Conservation (phyloP, 1,140 invertebrate genomes). For the Solenopsis fugax region DNA sequence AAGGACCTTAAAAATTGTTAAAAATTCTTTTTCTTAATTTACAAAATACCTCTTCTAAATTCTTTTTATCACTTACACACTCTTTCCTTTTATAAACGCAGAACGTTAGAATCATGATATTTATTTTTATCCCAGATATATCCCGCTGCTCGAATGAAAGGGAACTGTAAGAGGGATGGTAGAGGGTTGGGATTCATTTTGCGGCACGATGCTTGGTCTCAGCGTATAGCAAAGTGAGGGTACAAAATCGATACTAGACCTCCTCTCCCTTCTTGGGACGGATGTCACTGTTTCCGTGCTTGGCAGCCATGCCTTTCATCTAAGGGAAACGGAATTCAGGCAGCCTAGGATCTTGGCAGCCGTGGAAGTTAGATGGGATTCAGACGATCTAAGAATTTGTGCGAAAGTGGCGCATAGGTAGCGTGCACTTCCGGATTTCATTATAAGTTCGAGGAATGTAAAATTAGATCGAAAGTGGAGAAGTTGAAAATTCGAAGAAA, state of each 20-base stretch:
- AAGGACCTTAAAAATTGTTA: no score
- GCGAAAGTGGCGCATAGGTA: neutral
- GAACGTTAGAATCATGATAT: neutral
- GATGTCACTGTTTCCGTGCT: constrained; percentile 79
- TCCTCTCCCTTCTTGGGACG: constrained; percentile 71
- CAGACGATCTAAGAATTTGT: constrained; percentile 19
- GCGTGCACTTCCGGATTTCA: neutral
- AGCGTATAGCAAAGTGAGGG: constrained; percentile 67
- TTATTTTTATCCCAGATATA: constrained; percentile 10
- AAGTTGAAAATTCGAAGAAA: neutral
- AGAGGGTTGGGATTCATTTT: constrained; percentile 49
- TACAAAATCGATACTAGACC: constrained; percentile 80
- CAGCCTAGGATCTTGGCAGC: constrained; percentile 16
- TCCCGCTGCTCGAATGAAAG: constrained; percentile 12
- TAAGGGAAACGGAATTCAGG: constrained; percentile 36
- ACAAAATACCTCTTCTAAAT: neutral
- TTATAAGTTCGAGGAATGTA: neutral
- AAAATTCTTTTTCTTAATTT: neutral
- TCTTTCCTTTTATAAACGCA: neutral
- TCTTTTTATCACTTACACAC: neutral
- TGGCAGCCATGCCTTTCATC: constrained; percentile 73
- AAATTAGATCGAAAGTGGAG: constrained; percentile 1
- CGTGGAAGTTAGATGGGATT: constrained; percentile 32
- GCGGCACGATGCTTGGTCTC: constrained; percentile 44
- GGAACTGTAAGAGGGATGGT: constrained; percentile 26